Evolutionary conservation across 1,140 invertebrate species (phyloP).

Genomic region (Adelges cooleyi): DNA sequence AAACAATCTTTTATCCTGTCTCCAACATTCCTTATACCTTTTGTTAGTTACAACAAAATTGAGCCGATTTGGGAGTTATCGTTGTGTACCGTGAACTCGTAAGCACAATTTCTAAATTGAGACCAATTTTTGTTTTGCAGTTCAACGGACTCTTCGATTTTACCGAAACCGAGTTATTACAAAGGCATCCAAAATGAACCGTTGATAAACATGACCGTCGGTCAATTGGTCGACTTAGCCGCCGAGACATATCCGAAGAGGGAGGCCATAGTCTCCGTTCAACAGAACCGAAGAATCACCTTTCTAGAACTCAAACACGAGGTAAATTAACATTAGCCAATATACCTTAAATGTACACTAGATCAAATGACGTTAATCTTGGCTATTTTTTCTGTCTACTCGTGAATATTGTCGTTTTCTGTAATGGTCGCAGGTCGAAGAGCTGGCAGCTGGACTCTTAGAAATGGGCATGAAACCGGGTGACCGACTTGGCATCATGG

Average conservation of each 20-base stretch:
- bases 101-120: too few species aligned
- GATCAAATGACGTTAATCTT: too few species aligned
- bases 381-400: too few species aligned
- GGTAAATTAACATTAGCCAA: too few species aligned
- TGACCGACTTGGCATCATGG: conserved; percentile 79
- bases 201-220: conserved; percentile 36
- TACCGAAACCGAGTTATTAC: conserved; percentile 34
- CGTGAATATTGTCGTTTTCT: too few species aligned
- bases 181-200: conserved; percentile 33
- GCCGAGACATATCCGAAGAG: conserved; percentile 35
- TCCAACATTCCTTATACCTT: too few species aligned
- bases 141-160: not conserved
- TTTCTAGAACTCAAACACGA: conserved; percentile 2
- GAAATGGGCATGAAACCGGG: conserved; percentile 64
- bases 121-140: too few species aligned
- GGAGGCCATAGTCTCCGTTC: conserved; percentile 33
- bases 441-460: conserved; percentile 65
- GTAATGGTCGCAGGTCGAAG: conserved; percentile 53
- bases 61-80: too few species aligned
- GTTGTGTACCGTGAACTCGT: too few species aligned
- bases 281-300: conserved; percentile 1
- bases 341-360: too few species aligned
- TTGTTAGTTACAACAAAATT: too few species aligned
- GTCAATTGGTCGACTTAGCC: conserved; percentile 36
- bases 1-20: too few species aligned